These are phyloP conservation scores for Psix sp. DNA, from an alignment of 1,140 invertebrate genomes.

Conservation along the genomic window DNA sequence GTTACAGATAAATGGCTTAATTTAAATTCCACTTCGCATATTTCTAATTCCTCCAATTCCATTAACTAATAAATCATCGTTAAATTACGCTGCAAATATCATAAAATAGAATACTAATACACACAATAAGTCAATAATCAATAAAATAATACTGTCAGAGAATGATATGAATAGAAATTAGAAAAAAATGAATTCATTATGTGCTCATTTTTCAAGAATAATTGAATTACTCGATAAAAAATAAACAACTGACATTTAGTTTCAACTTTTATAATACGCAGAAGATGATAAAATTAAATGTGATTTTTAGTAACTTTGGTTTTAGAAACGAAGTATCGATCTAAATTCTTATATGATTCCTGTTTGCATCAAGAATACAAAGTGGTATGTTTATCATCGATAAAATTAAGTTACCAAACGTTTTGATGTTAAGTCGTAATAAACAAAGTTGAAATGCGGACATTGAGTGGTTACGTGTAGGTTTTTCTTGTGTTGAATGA, in stretches of 20 bases:
- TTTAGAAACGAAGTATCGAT: no score
- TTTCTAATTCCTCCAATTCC: slow-evolving; percentile 5
- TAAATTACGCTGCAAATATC: slow-evolving; percentile 1
- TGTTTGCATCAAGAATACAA: slow-evolving; percentile 22
- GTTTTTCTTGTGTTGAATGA: slow-evolving; percentile 28
- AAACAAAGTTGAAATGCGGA: slow-evolving; percentile 25
- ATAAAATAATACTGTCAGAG: no score
- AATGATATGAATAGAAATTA: no score
- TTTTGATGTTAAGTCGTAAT: slow-evolving; percentile 14
- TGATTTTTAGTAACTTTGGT: no score
- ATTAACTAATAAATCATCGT: slow-evolving; percentile 8
- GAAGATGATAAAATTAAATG: no score
- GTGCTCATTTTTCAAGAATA: no score
- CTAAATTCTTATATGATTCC: no score
- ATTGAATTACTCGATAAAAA: no score
- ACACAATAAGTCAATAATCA: no score
- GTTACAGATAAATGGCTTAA: slow-evolving; percentile 17
- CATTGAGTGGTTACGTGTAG: slow-evolving; percentile 10
- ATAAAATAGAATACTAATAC: slow-evolving; percentile 5
- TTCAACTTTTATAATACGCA: no score
- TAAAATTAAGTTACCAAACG: slow-evolving; percentile 25
- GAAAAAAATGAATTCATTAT: no score
- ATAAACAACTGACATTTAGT: no score
- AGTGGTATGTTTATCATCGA: slow-evolving; percentile 11
- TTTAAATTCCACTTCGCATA: slow-evolving; percentile 25